Percentiles rank a stretch among this genome's conserved stretches.
phyloP scores from a whole-genome alignment of 2,888 invertebrate genomes.

The Stictocephala bisonia region DNA sequence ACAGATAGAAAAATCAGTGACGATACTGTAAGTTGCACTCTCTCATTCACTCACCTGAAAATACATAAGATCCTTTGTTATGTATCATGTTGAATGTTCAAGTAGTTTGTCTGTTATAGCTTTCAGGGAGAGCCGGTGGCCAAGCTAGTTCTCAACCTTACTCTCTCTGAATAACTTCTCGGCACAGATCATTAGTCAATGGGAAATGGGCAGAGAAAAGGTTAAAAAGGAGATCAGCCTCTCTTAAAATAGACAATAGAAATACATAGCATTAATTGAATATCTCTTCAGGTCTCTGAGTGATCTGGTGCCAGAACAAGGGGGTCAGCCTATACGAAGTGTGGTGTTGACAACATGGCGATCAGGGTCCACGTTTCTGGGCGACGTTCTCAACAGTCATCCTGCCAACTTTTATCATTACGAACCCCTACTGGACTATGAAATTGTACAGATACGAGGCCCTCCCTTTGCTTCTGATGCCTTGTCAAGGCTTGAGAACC shows the following conservation, averaged over 20 bases:
- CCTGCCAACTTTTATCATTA: constrained; percentile 92
- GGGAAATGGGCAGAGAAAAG: not conserved
- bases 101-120: too few species aligned
- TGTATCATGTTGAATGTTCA: too few species aligned
- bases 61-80: too few species aligned
- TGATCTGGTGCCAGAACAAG: constrained; percentile 76
- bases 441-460: constrained; percentile 83
- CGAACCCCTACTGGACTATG: constrained; percentile 86
- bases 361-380: constrained; percentile 90
- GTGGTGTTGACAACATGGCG: constrained; percentile 90
- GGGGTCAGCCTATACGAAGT: constrained; percentile 79
- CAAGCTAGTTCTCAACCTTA: too few species aligned
- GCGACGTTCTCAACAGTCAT: constrained; percentile 84
- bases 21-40: too few species aligned
- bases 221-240: not conserved
- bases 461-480: constrained; percentile 77
- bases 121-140: too few species aligned
- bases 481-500: constrained; percentile 74
- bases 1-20: too few species aligned
- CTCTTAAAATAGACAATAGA: not conserved
- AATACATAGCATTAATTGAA: not conserved
- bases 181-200: constrained; percentile 61
- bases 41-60: too few species aligned
- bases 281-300: constrained; percentile 67
- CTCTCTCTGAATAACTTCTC: too few species aligned